Evolutionary conservation across 53 echinoderm and acorn worm genomes (phyloP).

Genomic region (Holothuria leucospilota): DNA sequence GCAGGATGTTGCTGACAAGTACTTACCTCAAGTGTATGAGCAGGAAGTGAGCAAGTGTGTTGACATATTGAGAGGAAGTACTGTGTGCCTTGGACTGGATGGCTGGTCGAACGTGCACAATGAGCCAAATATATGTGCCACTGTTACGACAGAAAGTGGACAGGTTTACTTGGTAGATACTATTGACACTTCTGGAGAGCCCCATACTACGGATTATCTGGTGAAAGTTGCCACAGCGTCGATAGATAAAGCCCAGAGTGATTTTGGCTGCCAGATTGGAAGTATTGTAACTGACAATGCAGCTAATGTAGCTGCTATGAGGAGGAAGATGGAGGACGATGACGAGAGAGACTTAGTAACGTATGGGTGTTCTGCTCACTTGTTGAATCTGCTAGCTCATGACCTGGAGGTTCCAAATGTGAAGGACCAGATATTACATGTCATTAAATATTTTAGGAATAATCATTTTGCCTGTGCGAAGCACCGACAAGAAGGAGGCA

Average conservation of each 20-base stretch:
- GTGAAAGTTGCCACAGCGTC: conserved; percentile 39
- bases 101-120: conserved; percentile 56
- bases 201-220: conserved; percentile 31
- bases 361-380: conserved; percentile 47
- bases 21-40: background rate
- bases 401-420: conserved; percentile 48
- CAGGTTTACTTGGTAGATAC: conserved; percentile 58
- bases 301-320: conserved; percentile 40
- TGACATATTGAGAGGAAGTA: background rate
- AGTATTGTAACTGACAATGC: conserved; percentile 42
- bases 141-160: conserved; percentile 45
- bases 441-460: conserved; percentile 51
- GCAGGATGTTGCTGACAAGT: background rate
- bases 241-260: conserved; percentile 37
- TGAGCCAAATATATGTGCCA: conserved; percentile 29
- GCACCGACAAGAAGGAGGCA: conserved; percentile 19
- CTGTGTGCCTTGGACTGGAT: conserved; percentile 25
- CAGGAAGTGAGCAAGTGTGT: background rate
- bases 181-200: conserved; percentile 46
- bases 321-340: conserved; percentile 15
- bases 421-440: conserved; percentile 50
- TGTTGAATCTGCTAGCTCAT: conserved; percentile 46
- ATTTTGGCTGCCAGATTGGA: conserved; percentile 32
- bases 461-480: conserved; percentile 45
- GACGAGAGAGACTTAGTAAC: conserved; percentile 32